Percentiles rank a stretch among this genome's conserved stretches.
Conservation (phyloP, 2,113 vertebrate genomes). For the Alligator mississippiensis region DNA sequence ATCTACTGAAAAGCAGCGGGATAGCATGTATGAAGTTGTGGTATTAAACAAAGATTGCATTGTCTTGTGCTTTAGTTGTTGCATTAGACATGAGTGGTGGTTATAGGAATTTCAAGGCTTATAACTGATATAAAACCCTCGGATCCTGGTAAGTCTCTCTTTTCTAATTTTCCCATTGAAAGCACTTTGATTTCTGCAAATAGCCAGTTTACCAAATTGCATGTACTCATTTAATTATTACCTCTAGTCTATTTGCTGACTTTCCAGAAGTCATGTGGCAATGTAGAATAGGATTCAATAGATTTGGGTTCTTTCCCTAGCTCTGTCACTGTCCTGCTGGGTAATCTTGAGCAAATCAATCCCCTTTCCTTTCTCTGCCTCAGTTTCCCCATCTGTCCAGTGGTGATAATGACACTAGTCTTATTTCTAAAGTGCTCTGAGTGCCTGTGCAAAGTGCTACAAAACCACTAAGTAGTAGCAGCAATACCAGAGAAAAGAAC, state of each 20-base stretch:
- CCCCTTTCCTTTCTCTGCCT: background rate
- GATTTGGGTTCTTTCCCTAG: background rate
- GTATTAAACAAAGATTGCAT: background rate
- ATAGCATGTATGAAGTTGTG: rapidly evolving
- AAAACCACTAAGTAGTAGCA: background rate
- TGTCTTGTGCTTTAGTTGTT: background rate
- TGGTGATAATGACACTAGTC: background rate
- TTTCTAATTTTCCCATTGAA: background rate
- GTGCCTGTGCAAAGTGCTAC: background rate
- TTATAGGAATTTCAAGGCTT: background rate
- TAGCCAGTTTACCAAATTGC: background rate
- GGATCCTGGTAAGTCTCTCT: background rate
- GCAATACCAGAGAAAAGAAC: background rate
- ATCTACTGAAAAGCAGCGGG: background rate
- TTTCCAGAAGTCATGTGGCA: background rate
- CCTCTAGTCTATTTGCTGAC: background rate
- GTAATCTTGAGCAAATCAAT: background rate
- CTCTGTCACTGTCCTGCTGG: background rate
- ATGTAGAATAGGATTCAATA: background rate
- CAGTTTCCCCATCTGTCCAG: background rate
- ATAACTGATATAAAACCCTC: background rate
- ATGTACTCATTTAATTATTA: background rate
- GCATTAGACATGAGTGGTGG: rapidly evolving
- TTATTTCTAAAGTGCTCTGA: background rate
- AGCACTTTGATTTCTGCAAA: background rate